phyloP scores from a whole-genome alignment of 2,888 invertebrate species.

The Aquatica leii region DNA sequence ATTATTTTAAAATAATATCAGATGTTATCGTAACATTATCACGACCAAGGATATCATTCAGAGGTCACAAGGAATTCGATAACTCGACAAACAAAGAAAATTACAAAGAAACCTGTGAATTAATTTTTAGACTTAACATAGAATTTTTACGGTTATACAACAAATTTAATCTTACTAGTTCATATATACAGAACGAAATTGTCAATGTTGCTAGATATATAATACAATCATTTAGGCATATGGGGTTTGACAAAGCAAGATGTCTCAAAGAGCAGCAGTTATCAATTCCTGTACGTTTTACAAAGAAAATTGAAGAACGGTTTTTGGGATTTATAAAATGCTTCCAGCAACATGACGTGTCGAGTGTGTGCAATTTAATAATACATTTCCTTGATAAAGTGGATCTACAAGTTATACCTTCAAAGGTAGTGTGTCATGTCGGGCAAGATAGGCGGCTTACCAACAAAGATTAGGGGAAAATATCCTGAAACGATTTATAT shows the following conservation, averaged over 20 bases:
- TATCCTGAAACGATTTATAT: conserved; percentile 6
- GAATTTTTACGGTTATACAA: not conserved
- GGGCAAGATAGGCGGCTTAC: conserved; percentile 1
- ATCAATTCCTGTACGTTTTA: conserved; percentile 5
- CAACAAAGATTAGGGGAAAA: conserved; percentile 3
- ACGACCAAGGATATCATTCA: no score
- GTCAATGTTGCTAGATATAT: not conserved
- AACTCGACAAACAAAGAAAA: not conserved
- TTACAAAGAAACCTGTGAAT: conserved; percentile 8
- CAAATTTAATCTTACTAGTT: conserved; percentile 13
- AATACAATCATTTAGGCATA: not conserved
- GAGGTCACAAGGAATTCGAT: no score
- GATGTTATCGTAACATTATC: no score
- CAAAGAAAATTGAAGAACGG: conserved; percentile 9
- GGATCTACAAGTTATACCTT: conserved; percentile 3
- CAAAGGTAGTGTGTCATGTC: not conserved
- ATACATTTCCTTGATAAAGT: no score
- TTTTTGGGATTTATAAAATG: conserved; percentile 11
- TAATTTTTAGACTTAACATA: conserved; percentile 10
- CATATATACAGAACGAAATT: conserved; percentile 15
- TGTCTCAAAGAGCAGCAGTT: conserved; percentile 9
- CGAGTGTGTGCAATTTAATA: conserved; percentile 4
- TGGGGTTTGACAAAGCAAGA: conserved; percentile 11
- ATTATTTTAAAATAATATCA: no score
- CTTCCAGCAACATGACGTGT: not conserved